phyloP scores from a whole-genome alignment of 2,888 invertebrate genomes.

The Odontocerum albicorne region DNA sequence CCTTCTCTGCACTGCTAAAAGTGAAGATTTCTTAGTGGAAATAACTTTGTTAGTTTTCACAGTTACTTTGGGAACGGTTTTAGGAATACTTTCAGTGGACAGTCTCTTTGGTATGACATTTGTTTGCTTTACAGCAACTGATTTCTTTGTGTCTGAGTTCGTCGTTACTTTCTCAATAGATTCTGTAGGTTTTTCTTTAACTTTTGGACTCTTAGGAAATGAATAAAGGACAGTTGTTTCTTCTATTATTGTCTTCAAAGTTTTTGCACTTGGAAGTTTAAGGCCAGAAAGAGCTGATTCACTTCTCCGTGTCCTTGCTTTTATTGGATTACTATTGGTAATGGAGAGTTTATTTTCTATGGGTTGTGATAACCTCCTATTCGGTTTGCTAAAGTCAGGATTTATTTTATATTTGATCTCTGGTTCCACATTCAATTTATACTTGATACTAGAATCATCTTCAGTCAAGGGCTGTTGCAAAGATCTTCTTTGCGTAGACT shows the following conservation, averaged over 20 bases:
- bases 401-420: conserved; percentile 31
- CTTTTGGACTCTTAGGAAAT: conserved; percentile 28
- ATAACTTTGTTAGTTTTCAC: conserved; percentile 8
- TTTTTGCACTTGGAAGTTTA: conserved; percentile 19
- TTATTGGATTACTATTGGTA: not conserved
- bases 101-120: not conserved
- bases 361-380: conserved; percentile 18
- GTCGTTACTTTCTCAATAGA: no score
- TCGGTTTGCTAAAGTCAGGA: conserved; percentile 21
- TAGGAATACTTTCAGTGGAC: no score
- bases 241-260: conserved; percentile 28
- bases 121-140: not conserved
- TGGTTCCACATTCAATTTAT: conserved; percentile 21
- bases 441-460: conserved; percentile 19
- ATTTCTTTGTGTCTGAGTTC: conserved; percentile 4
- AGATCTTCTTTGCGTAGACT: conserved; percentile 2
- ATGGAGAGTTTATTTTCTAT: conserved; percentile 9
- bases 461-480: not conserved
- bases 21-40: conserved; percentile 8
- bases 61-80: not conserved
- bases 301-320: conserved; percentile 12
- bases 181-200: conserved; percentile 1
- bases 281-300: conserved; percentile 21
- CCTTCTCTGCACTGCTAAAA: conserved; percentile 19
- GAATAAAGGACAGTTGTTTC: conserved; percentile 29